These are phyloP conservation scores for Hipposideros larvatus DNA, from an alignment of 2,797 vertebrate genomes.

Conservation along the genomic window DNA sequence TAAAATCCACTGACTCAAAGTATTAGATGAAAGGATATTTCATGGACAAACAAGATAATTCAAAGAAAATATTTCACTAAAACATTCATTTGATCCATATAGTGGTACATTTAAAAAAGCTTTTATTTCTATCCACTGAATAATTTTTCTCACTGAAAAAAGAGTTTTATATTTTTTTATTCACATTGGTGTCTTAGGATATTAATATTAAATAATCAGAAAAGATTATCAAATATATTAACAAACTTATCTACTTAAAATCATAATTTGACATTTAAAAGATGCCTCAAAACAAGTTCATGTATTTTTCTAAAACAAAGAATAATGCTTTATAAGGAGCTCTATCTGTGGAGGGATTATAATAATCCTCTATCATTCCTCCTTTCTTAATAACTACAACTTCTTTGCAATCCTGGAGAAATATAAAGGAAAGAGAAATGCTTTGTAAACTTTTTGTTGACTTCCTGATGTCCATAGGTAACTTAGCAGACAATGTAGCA, in stretches of 20 bases:
- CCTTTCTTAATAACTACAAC: no score
- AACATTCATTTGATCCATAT: background rate
- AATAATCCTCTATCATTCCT: background rate
- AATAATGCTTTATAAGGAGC: background rate
- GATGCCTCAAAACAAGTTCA: background rate
- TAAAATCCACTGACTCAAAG: background rate
- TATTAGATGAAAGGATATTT: background rate
- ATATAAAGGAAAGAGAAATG: background rate
- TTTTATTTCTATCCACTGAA: background rate
- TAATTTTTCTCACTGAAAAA: background rate
- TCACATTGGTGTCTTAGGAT: background rate
- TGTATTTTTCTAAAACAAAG: background rate
- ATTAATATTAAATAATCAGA: background rate
- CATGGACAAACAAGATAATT: background rate
- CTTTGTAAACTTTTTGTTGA: background rate
- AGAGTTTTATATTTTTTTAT: background rate
- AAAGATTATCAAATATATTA: background rate
- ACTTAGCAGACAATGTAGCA: background rate
- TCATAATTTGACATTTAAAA: background rate
- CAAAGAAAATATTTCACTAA: background rate
- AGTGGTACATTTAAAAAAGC: background rate
- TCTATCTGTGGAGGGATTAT: background rate
- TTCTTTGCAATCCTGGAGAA: background rate
- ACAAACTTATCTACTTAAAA: slow-evolving; percentile 5
- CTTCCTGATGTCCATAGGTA: background rate